Base-by-base conservation (phyloP, 1,140 invertebrate species). In the Archivesica marissinica region DNA sequence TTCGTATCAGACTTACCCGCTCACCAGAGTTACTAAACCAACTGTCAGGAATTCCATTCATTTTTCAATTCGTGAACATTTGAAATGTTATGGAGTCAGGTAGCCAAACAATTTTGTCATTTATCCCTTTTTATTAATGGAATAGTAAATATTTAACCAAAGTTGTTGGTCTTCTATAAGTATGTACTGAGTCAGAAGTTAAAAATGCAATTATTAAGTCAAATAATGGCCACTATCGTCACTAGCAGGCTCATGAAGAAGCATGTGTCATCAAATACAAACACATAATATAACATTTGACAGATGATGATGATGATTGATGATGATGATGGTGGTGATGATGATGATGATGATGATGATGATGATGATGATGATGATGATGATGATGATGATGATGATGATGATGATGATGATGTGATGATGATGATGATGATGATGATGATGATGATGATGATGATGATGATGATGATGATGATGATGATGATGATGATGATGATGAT, bases 131-230 rank as follows among this genome's bases (percentile, higher is more conserved):
- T 72, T 56, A 81, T 81, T 64, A 81, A 81, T 81, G 64, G n/a
- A 72, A 56, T 25, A 56, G 79, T 72, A 81, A 81, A 72, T 72
- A 81, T 81, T 81, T 81, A 30, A 50, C 33, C 30, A 39, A 50
- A 72, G 20, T 68, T 41, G 41, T 52, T 44, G 44, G 59, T 70
- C 66, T 33, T 3, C 59, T 68, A n/a, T 72, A 30, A 72, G 6
- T 81, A 64, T 20, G n/a, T n/a, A 17, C 30, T 64, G 59, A 64
- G 30, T 64, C 59, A 64, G 17, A 25, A 2, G 4, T 17, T 35
- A 64, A 64, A 35, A 30, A 35, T 33, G 59, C 25, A 7, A 35
- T 30, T n/a, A n/a, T n/a, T n/a, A n/a, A n/a, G n/a, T n/a, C n/a
- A n/a, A n/a, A n/a, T n/a, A n/a, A n/a, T n/a, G n/a, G n/a, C n/a